Evolutionary conservation across 2,888 invertebrate genomes (phyloP).

Genomic region (Neocrepidodera transversa): DNA sequence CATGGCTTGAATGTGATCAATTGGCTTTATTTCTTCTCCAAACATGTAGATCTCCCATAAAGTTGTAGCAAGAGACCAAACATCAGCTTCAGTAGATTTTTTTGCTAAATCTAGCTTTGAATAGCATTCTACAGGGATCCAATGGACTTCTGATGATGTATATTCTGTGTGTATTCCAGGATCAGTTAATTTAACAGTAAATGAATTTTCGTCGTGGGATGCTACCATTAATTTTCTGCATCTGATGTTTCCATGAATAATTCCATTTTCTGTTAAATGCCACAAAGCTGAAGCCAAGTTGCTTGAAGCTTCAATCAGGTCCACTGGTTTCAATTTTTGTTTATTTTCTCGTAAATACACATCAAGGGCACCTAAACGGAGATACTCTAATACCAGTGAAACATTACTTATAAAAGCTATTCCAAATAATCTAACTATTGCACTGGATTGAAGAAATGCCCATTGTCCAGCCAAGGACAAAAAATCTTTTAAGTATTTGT

Average conservation of each 20-base stretch:
- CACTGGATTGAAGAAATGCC: conserved; percentile 78
- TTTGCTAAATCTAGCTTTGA: conserved; percentile 72
- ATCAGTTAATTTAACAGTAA: conserved; percentile 83
- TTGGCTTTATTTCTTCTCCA: conserved; percentile 63
- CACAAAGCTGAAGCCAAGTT: conserved; percentile 84
- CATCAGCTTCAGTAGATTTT: conserved; percentile 76
- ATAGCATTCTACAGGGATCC: conserved; percentile 89
- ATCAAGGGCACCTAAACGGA: conserved; percentile 80
- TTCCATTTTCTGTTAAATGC: conserved; percentile 82
- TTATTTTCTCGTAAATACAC: conserved; percentile 67
- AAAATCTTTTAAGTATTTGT: conserved; percentile 75
- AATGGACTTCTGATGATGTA: conserved; percentile 75
- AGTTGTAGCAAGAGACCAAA: conserved; percentile 93
- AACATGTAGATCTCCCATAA: conserved; percentile 91
- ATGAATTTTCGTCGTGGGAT: conserved; percentile 70
- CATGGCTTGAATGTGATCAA: conserved; percentile 53
- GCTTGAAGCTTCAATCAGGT: conserved; percentile 82
- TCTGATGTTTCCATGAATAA: conserved; percentile 85
- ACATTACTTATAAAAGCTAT: conserved; percentile 78
- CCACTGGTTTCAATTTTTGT: conserved; percentile 67
- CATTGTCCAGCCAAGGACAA: conserved; percentile 79
- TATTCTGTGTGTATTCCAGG: conserved; percentile 75
- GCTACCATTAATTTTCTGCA: conserved; percentile 84
- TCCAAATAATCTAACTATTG: conserved; percentile 80
- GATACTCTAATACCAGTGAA: conserved; percentile 82